Conservation (phyloP, 1,140 invertebrate species). For the Pemphigus obesinymphae region DNA sequence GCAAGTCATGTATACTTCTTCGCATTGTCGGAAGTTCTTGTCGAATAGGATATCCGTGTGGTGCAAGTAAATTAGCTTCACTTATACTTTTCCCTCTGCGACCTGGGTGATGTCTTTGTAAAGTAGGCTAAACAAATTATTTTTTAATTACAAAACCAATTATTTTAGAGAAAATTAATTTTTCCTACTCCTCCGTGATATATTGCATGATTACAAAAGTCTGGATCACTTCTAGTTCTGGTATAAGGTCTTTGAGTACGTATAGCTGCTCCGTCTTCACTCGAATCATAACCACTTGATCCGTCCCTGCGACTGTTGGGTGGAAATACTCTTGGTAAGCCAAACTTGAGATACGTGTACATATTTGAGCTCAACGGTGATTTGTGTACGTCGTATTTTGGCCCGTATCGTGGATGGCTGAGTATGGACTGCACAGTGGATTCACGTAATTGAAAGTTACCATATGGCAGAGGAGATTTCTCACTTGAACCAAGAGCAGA, state of each 20-base stretch:
- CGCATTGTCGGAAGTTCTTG: slow-evolving; percentile 44
- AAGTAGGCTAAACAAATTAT: slow-evolving; percentile 1
- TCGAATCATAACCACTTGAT: slow-evolving; percentile 84
- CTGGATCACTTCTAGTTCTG: slow-evolving; percentile 64
- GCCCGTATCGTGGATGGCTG: slow-evolving; percentile 82
- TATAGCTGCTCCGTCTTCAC: slow-evolving; percentile 57
- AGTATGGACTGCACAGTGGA: slow-evolving; percentile 90
- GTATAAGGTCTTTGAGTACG: slow-evolving; percentile 55
- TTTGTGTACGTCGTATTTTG: slow-evolving; percentile 64
- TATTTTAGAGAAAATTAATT: neutral
- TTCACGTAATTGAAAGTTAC: slow-evolving; percentile 86
- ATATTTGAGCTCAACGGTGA: slow-evolving; percentile 81
- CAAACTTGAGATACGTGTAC: slow-evolving; percentile 89
- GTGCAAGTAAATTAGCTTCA: slow-evolving; percentile 66
- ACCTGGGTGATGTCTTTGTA: slow-evolving; percentile 5
- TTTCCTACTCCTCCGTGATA: slow-evolving; percentile 43
- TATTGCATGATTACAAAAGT: slow-evolving; percentile 57
- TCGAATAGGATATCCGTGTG: slow-evolving; percentile 30
- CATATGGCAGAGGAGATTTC: slow-evolving; percentile 83
- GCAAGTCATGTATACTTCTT: slow-evolving; percentile 49
- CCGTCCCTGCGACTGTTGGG: slow-evolving; percentile 64
- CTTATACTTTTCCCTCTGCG: slow-evolving; percentile 53
- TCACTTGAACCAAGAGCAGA: slow-evolving; percentile 84
- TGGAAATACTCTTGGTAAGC: slow-evolving; percentile 81
- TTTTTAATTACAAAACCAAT: neutral